Base-by-base conservation (phyloP, 2,797 vertebrate genomes). In the Phalloptychus januarius region DNA sequence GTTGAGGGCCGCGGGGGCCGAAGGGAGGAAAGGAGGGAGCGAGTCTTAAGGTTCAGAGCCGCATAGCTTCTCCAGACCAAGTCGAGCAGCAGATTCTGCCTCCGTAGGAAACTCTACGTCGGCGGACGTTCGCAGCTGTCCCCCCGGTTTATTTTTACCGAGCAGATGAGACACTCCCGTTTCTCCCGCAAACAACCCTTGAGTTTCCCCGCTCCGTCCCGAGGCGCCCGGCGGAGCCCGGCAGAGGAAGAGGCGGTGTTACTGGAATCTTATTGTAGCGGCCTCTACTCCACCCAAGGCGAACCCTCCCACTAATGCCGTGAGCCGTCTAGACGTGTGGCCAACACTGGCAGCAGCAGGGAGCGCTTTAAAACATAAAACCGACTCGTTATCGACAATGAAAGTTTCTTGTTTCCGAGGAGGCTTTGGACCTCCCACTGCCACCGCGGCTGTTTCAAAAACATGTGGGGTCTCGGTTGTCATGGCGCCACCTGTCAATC, bases 241-340 rank as follows among this genome's bases (percentile, higher is more conserved):
- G 79, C 75, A 74, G 71, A 72, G 36, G 76, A 70, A 77, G 71
- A 79, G 71, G 74, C 72, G 11, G 74, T 81, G 85, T 90, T 88
- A 78, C 91, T 88, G 81, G 65, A 87, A 82, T 81, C 84, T 89
- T 86, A 90, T 91, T 92, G 78, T 84, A 89, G 88, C 89, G 88
- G 76, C 76, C 83, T 80, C 81, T 89, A 88, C 91, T 92, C 89
- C 85, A 89, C 88, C 89, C 91, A 86, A 87, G 90, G 89, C 85
- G 79, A 89, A 46, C 76, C 82, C 81, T 76, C 77, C 79, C 52
- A 36, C 73, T 40, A 54, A 87, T 6, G 48, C 83, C 71, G 76
- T 72, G 42, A 88, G 87, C 87, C 12, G n/a, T 75, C 76, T 76
- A 71, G 84, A 83, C 61, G 54, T 84, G 77, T 85, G 80, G 81